Base-by-base conservation (phyloP, 2,797 vertebrate genomes). In the Nannoperca australis region DNA sequence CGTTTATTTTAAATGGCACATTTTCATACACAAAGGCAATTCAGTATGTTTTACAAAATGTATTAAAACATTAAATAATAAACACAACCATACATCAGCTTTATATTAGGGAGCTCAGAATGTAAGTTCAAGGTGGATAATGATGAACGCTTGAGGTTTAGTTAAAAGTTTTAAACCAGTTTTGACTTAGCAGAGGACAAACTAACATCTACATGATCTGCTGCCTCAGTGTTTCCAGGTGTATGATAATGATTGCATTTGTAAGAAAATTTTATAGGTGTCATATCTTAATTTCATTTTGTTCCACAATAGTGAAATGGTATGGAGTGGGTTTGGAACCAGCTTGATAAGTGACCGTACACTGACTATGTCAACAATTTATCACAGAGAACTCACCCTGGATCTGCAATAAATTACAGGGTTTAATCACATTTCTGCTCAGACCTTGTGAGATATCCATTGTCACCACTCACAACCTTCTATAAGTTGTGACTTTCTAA, bases 31-130 rank as follows among this genome's bases (percentile, higher is more conserved):
- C 24, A 27, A 27, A 27, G 24, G 24, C 24, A 27, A 27, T 27
- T 27, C 24, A 27, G 24, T 27, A 27, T 27, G 24, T 27, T 27
- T 27, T 27, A 27, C 24, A 27, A 27, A 27, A 27, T 27, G 24
- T 27, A 27, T 27, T 27, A 27, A 70, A 55, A 56, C 18, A 79
- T 42, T 8, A 53, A 56, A 32, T 24, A 44, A 50, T 20, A 72
- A 64, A 45, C 14, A 27, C 32, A 47, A 49, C 14, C 5, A 17
- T 17, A 30, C 18, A 12, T 40, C 1, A 22, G 1, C 22, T 78
- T 50, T 59, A 65, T 7, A 58, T 8, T 50, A 11, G 3, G 54
- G 53, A 45, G 32, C 14, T 67, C 22, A 36, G 24, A 30, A 24
- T 49, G 2, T 18, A 40, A 75, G 40, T n/a, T 10, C 2, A 13